Percentiles rank a stretch among this genome's conserved stretches.
These are phyloP conservation scores for Pomatorhinus ruficollis DNA, from an alignment of 2,113 vertebrate genomes.

Conservation along the genomic window DNA sequence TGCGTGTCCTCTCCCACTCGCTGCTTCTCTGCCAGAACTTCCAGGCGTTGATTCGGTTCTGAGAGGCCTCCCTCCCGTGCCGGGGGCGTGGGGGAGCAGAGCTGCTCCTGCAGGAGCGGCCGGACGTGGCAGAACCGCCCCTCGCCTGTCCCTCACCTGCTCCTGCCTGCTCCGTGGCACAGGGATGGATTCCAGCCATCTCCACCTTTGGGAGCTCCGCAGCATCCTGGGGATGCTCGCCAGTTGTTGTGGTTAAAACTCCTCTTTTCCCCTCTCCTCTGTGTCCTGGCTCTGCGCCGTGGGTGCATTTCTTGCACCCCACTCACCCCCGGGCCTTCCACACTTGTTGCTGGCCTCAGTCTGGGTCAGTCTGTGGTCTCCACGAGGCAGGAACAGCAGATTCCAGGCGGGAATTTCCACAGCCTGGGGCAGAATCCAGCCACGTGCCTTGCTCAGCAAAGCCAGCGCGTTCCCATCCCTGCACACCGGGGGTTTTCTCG, in stretches of 20 bases:
- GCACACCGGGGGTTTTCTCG: accelerated
- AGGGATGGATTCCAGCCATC: neutral
- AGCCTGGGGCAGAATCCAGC: accelerated
- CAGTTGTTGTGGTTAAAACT: accelerated
- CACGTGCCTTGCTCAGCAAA: neutral
- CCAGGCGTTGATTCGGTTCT: neutral
- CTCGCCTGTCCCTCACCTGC: neutral
- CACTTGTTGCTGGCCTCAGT: accelerated
- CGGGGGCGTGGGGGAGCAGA: neutral
- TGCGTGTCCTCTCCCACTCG: slow-evolving; percentile 49
- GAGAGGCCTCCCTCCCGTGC: neutral
- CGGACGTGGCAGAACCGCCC: neutral
- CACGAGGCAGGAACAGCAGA: accelerated
- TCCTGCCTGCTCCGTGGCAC: accelerated
- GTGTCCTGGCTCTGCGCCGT: neutral
- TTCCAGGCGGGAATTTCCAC: neutral
- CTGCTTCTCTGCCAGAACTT: slow-evolving; percentile 42
- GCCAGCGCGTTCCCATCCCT: neutral
- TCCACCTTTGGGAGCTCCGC: neutral
- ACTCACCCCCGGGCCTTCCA: accelerated
- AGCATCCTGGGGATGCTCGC: neutral
- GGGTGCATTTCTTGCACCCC: accelerated
- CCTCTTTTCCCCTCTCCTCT: no score
- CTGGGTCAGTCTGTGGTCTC: accelerated
- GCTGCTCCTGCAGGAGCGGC: neutral